Conservation (phyloP, 2,797 vertebrate species). For the Onychomys arenicola region DNA sequence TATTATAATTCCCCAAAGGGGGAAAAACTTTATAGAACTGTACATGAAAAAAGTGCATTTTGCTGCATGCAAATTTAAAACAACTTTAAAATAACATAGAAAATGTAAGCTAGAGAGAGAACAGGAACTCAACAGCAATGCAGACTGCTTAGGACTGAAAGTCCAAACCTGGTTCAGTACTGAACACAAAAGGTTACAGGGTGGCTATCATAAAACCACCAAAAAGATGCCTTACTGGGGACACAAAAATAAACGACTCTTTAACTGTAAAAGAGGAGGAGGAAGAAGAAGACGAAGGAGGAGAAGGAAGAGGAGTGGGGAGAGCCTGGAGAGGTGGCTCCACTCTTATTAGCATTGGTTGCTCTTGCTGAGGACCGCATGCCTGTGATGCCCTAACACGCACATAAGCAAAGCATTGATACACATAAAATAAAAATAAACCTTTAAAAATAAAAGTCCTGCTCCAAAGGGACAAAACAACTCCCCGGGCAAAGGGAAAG, state of each 20-base stretch:
- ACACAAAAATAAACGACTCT: constrained; percentile 42
- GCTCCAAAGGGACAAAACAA: neutral
- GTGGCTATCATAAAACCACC: neutral
- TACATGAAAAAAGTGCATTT: constrained; percentile 41
- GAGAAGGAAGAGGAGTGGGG: no score
- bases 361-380: neutral
- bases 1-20: neutral
- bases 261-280: neutral
- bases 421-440: neutral
- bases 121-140: neutral
- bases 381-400: neutral
- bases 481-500: neutral
- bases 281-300: neutral
- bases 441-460: neutral
- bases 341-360: neutral
- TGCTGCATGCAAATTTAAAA: constrained; percentile 23
- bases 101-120: constrained; percentile 25
- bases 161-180: neutral
- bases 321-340: neutral
- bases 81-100: constrained; percentile 18
- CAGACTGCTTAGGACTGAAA: constrained; percentile 26
- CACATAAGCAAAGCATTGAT: no score
- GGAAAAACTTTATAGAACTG: constrained; percentile 6
- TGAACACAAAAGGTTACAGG: constrained; percentile 30
- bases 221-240: neutral